Evolutionary conservation across 2,113 vertebrate genomes (phyloP), one percentile per base, ranked within the genome.

Genomic region (Drymodes brunneopygia): DNA sequence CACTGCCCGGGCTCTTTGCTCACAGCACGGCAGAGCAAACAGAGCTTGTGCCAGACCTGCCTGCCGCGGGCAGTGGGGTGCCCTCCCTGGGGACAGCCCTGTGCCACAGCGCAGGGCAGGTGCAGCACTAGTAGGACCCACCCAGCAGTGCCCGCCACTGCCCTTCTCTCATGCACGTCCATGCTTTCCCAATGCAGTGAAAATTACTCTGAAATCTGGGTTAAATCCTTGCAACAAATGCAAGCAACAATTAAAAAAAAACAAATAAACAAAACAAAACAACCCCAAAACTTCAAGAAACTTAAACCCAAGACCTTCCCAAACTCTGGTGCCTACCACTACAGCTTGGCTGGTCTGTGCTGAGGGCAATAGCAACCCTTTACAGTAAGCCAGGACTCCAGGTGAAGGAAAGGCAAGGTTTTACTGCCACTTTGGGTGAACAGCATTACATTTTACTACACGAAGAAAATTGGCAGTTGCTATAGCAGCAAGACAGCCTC

Each of bases 401-500:
- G 48, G 47, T 12, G 31, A 84, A 78, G 51, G n/a, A 47, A 81
- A 83, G 31, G 57, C 56, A 70, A 81, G 82, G 33, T 51, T 71
- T 65, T 51, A 36, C 51, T 14, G 21, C 42, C 65, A 36, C 45
- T 33, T 15, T 7, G 25, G 11, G 53, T 54, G 61, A 86, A 19
- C 56, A n/a, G 35, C 42, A n/a, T 23, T 44, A 17, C 42, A 35
- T 74, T 65, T 87, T 23, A 66, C 70, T 50, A 53, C 35, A 45
- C 12, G 12, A 73, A 60, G 2, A 12, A 62, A 69, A 86, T n/a
- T 35, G 71, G 65, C 16, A 3, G 66, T 88, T 75, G 62, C 92
- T 80, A 67, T 54, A 93, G 94, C 92, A 94, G 74, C 86, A 50
- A 19, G 15, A 42, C 29, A 62, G 44, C 38, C 54, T 45, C 61